Base-by-base conservation (phyloP, 2,888 invertebrate genomes). In the Cryptocheilus praepositus region DNA sequence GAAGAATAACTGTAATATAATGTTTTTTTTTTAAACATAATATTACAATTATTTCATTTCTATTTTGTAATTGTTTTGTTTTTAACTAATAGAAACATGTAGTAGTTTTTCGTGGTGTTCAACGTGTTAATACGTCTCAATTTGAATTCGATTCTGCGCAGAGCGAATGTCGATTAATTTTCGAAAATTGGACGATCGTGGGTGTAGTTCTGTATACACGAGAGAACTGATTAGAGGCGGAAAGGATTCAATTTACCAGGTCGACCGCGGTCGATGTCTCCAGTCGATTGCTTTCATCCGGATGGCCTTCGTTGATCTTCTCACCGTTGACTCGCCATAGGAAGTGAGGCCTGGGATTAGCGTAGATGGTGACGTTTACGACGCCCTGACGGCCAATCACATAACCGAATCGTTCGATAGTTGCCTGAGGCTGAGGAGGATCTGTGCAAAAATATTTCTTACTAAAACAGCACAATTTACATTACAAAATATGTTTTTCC, bases 261-360 rank as follows among this genome's bases (percentile, higher is more conserved):
- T 90, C 89, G 66, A 82, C 80, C n/a, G 90, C 87, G n/a, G 85
- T 82, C 70, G 90, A 89, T 5, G 91, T 89, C 74, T 90, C 88
- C 51, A 91, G 87, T 61, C 91, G 89, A 60, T 90, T 90, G 44
- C 89, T 90, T 21, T 86, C 85, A 76, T 91, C 91, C 0, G 89
- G 86, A 21, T 80, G 83, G 25, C 92, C 92, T 79, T 92, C 92
- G 22, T 85, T 82, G 64, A 93, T 90, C 54, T 84, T 83, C 64
- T 90, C 89, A 0, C 92, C 92, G 18, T 92, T 92, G 4, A 94
- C 89, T 5, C 89, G 90, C 95, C 95, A 96, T 76, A 92, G 91
- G 44, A 93, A 91, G n/a, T 81, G 83, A 0, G 95, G 95, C 58
- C 90, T 89, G 0, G 96, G 95, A 88, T 94, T 93, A 15, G 95